Conservation (phyloP, 2,888 invertebrate genomes). For the Xiphydria camelus region DNA sequence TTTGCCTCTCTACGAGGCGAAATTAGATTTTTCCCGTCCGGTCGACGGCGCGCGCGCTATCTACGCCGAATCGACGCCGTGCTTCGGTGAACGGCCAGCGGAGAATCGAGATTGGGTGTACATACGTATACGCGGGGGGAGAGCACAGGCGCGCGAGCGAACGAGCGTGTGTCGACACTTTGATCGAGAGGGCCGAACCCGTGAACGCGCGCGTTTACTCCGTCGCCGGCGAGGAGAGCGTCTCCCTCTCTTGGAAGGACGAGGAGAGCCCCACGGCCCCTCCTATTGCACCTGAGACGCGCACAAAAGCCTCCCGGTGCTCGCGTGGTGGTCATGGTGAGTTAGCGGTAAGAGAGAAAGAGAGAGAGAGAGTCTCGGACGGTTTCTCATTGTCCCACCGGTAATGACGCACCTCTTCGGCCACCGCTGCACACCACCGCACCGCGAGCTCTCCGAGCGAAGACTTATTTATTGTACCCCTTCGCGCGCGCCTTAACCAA, state of each 20-base stretch:
- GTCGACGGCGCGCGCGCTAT: too few species aligned
- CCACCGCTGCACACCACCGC: neutral
- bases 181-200: neutral
- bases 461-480: neutral
- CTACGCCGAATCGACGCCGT: too few species aligned
- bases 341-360: neutral
- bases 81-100: too few species aligned
- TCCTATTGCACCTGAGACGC: neutral
- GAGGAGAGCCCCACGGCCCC: too few species aligned
- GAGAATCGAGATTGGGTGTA: too few species aligned
- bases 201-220: neutral
- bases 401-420: conserved; percentile 3
- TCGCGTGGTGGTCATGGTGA: conserved; percentile 1
- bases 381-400: conserved; percentile 1
- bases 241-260: neutral
- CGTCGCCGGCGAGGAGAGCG: neutral
- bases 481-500: too few species aligned
- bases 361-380: too few species aligned
- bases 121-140: too few species aligned
- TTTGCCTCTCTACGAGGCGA: too few species aligned
- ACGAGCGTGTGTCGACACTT: neutral
- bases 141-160: too few species aligned
- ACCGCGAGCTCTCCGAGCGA: neutral
- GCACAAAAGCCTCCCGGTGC: conserved; percentile 1
- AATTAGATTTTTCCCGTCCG: too few species aligned